phyloP scores from a whole-genome alignment of 2,113 vertebrate species.

The Illadopsis cleaveri region DNA sequence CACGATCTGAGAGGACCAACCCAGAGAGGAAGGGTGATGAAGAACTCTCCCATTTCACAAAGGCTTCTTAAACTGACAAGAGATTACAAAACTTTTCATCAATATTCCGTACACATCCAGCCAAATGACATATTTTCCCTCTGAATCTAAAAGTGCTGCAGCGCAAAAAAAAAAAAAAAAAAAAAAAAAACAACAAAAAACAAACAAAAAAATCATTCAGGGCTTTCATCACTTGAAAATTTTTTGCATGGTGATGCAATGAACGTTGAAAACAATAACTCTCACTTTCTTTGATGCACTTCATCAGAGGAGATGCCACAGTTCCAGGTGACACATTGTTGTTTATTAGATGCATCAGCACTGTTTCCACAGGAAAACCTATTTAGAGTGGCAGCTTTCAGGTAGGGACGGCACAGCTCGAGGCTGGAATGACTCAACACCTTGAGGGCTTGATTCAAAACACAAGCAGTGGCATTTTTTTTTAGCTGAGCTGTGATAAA shows the following conservation, averaged over 20 bases:
- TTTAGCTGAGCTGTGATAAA: neutral
- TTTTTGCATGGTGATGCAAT: neutral
- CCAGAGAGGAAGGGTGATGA: neutral
- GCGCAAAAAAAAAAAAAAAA: neutral
- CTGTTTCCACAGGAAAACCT: neutral
- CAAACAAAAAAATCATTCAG: neutral
- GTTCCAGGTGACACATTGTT: neutral
- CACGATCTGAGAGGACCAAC: neutral
- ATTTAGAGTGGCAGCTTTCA: neutral
- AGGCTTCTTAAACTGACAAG: neutral
- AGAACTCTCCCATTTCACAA: neutral
- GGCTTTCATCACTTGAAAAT: neutral
- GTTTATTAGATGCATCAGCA: neutral
- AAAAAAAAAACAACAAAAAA: neutral
- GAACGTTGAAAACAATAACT: neutral
- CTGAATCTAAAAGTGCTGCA: neutral
- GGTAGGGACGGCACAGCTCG: neutral
- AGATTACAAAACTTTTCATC: neutral
- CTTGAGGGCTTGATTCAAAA: neutral
- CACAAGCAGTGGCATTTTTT: neutral
- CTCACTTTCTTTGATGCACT: neutral
- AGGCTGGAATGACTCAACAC: neutral
- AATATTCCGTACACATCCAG: neutral
- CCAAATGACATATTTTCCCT: neutral
- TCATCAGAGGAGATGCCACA: neutral